phyloP scores from a whole-genome alignment of 2,888 invertebrate genomes.

The Drosophila peninsularis region DNA sequence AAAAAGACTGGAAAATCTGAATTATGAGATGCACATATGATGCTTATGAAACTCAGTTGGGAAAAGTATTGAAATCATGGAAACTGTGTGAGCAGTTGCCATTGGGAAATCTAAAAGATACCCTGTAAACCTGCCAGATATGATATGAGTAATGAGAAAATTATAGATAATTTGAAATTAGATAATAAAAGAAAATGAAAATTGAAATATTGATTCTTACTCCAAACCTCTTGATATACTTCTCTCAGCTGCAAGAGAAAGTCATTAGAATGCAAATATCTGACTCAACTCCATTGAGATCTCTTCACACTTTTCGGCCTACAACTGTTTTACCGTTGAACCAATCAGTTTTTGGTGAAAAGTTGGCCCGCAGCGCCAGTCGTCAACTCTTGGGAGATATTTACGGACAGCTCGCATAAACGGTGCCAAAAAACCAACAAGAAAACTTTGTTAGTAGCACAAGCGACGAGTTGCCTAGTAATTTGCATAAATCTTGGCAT shows the following conservation, averaged over 20 bases:
- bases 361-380: conserved; percentile 44
- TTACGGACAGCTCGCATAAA: conserved; percentile 37
- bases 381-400: conserved; percentile 30
- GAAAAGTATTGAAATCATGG: neutral
- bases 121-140: neutral
- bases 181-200: neutral
- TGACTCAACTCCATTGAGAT: neutral
- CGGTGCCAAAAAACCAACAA: conserved; percentile 49
- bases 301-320: conserved; percentile 30
- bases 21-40: conserved; percentile 2
- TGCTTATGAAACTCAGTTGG: neutral
- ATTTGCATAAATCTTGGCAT: conserved; percentile 49
- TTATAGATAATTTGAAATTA: neutral
- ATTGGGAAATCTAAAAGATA: neutral
- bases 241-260: neutral
- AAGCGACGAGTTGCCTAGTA: conserved; percentile 23
- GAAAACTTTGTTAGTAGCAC: conserved; percentile 40
- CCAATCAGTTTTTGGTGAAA: conserved; percentile 52
- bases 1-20: conserved; percentile 3
- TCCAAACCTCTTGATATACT: neutral
- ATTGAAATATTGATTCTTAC: neutral
- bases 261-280: conserved; percentile 1
- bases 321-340: conserved; percentile 51
- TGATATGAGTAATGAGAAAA: neutral
- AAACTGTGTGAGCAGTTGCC: neutral